phyloP scores from a whole-genome alignment of 2,888 invertebrate species.

The Mesopsocus fuscifrons region DNA sequence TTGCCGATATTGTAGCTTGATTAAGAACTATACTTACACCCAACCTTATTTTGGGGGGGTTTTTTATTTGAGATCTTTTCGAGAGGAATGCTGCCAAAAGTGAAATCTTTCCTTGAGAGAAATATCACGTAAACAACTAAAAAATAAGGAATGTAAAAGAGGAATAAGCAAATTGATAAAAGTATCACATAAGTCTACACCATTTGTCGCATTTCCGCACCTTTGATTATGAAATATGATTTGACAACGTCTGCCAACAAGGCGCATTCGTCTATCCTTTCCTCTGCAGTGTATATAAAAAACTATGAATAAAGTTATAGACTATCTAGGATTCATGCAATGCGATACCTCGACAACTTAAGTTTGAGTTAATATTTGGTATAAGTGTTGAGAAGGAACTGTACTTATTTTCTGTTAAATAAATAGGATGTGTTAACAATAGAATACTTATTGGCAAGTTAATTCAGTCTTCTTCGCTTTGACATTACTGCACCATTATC shows the following conservation, averaged over 20 bases:
- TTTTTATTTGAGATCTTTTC: too few relatives aligned
- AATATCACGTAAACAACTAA: not conserved
- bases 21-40: too few relatives aligned
- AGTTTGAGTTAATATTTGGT: constrained; percentile 16
- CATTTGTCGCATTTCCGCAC: not conserved
- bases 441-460: constrained; percentile 17
- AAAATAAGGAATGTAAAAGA: not conserved
- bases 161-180: not conserved
- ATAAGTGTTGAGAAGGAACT: constrained; percentile 17
- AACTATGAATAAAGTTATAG: too few relatives aligned
- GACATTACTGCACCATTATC: constrained; percentile 1
- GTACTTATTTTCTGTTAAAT: constrained; percentile 14
- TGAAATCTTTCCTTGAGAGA: too few relatives aligned
- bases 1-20: too few relatives aligned
- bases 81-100: too few relatives aligned
- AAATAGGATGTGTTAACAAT: constrained; percentile 15
- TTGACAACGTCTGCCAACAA: too few relatives aligned
- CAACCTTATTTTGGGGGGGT: too few relatives aligned
- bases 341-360: constrained; percentile 13
- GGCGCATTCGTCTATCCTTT: too few relatives aligned
- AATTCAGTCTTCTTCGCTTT: constrained; percentile 16
- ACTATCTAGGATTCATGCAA: not conserved
- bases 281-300: too few relatives aligned
- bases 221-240: too few relatives aligned
- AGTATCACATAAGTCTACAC: not conserved